Evolutionary conservation across 2,113 vertebrate species (phyloP).

Genomic region (Notothenia rossii): DNA sequence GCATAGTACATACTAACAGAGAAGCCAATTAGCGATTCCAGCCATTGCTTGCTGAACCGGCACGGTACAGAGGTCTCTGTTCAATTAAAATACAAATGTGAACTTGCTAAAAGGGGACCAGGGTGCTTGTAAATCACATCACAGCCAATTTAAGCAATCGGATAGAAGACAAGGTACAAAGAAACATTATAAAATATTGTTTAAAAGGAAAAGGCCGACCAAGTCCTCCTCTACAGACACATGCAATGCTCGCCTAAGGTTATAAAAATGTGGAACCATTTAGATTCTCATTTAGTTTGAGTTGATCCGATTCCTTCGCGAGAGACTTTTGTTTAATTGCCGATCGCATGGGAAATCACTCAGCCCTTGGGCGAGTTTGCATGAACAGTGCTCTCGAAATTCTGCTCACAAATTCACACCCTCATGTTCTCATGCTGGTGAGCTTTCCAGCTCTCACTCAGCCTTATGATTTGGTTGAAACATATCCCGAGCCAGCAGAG

Average conservation of each 20-base stretch:
- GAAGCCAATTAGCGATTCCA: conserved; percentile 61
- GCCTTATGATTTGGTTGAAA: conserved; percentile 45
- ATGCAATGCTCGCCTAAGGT: conserved; percentile 43
- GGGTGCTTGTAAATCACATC: conserved; percentile 51
- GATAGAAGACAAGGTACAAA: conserved; percentile 21
- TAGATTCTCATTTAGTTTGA: conserved; percentile 21
- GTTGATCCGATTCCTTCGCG: conserved; percentile 63
- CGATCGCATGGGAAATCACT: conserved; percentile 60
- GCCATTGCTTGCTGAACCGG: conserved; percentile 50
- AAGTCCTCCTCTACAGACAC: conserved; percentile 53
- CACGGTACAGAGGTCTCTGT: conserved; percentile 47
- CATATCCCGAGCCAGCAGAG: conserved; percentile 12
- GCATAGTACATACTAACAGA: conserved; percentile 32
- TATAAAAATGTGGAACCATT: conserved; percentile 47
- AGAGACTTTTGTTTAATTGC: conserved; percentile 75
- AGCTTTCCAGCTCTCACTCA: conserved; percentile 11
- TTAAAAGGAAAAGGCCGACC: conserved; percentile 12
- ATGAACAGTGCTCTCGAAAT: conserved; percentile 29
- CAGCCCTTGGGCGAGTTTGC: conserved; percentile 52
- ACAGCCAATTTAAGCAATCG: conserved; percentile 49
- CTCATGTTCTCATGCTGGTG: conserved; percentile 11
- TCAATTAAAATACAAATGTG: conserved; percentile 62
- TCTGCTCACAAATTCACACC: conserved; percentile 9
- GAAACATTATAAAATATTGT: conserved; percentile 35
- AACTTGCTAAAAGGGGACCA: conserved; percentile 44